These are phyloP conservation scores for Uropetala carovei DNA, from an alignment of 2,888 invertebrate genomes.

Conservation along the genomic window DNA sequence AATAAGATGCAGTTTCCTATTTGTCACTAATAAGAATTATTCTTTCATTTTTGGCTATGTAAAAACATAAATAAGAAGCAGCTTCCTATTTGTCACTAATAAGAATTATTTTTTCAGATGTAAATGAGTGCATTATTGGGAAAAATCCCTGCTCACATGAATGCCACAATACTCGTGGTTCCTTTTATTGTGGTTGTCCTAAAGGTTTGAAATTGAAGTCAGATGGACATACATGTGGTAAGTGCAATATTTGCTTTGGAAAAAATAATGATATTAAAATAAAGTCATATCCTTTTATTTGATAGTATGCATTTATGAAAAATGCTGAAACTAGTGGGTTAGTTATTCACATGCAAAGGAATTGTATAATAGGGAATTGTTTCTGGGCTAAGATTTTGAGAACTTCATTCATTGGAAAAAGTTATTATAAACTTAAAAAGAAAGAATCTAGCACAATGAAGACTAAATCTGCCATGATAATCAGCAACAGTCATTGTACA, in stretches of 20 bases:
- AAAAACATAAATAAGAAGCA: too few relatives aligned
- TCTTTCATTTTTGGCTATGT: too few relatives aligned
- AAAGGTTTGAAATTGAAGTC: conserved; percentile 73
- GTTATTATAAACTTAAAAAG: too few relatives aligned
- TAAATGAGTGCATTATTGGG: conserved; percentile 77
- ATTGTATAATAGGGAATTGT: too few relatives aligned
- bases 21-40: conserved; percentile 43
- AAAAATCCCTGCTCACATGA: conserved; percentile 78
- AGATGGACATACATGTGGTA: conserved; percentile 72
- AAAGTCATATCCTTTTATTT: background rate
- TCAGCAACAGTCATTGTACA: too few relatives aligned
- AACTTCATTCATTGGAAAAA: too few relatives aligned
- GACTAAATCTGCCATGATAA: too few relatives aligned
- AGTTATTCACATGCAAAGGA: too few relatives aligned
- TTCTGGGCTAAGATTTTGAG: too few relatives aligned
- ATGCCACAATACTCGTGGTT: conserved; percentile 81
- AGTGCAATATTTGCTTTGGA: conserved; percentile 68
- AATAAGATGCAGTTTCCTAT: too few relatives aligned
- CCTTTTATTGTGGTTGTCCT: conserved; percentile 80
- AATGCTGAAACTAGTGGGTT: background rate
- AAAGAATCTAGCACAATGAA: too few relatives aligned
- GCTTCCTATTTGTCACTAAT: background rate
- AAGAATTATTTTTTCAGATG: conserved; percentile 73
- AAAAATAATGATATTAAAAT: conserved; percentile 66
- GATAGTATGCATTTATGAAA: background rate